Conservation (phyloP, 2,888 invertebrate genomes). For the Aproaerema taeniolella region DNA sequence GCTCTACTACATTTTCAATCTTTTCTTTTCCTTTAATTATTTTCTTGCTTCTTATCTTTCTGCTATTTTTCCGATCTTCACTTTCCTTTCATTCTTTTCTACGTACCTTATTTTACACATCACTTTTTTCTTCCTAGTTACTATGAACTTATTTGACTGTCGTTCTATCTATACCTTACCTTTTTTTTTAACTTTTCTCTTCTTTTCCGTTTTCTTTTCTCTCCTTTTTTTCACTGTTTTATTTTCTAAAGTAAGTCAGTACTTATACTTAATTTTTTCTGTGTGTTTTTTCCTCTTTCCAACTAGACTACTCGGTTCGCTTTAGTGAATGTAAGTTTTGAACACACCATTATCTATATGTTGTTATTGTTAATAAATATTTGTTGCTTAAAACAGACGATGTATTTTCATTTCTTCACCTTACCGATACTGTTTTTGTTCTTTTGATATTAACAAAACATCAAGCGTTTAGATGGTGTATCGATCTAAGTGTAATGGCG, state of each 20-base stretch:
- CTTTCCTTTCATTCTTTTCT: neutral
- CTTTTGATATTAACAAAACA: too few relatives aligned
- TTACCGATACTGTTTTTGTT: too few relatives aligned
- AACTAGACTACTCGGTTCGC: slow-evolving; percentile 48
- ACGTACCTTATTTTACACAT: neutral
- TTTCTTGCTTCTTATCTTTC: too few relatives aligned
- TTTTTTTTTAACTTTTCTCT: neutral
- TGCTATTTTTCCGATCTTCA: slow-evolving; percentile 1
- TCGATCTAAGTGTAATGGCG: too few relatives aligned
- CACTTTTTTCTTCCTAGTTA: neutral
- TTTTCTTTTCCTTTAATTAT: too few relatives aligned
- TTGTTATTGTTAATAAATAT: slow-evolving; percentile 38
- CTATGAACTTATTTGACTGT: neutral
- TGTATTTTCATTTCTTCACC: slow-evolving; percentile 26
- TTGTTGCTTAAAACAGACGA: slow-evolving; percentile 30
- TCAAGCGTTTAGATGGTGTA: too few relatives aligned
- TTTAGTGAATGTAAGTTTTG: slow-evolving; percentile 35
- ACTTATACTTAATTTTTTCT: slow-evolving; percentile 1
- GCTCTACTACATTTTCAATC: neutral
- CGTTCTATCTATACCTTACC: neutral
- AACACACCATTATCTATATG: slow-evolving; percentile 35
- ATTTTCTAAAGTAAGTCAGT: slow-evolving; percentile 2
- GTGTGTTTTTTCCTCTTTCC: slow-evolving; percentile 1
- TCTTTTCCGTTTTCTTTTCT: neutral
- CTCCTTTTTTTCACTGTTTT: neutral